Conservation (phyloP, 2,113 vertebrate genomes). For the Lepus europaeus region DNA sequence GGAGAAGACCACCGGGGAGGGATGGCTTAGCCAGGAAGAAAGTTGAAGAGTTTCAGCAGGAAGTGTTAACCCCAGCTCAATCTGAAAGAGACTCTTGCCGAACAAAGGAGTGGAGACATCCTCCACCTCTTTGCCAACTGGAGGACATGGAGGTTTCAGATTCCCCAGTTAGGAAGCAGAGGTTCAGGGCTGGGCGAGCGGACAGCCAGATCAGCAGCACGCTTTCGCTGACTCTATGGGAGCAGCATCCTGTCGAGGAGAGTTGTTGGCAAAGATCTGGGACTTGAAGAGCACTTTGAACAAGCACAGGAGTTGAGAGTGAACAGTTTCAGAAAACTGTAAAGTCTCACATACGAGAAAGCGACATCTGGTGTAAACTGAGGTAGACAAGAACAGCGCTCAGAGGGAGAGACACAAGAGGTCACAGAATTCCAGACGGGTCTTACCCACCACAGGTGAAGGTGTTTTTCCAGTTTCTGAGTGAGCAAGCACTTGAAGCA, state of each 20-base stretch:
- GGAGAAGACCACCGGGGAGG: no score
- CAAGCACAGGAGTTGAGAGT: not conserved
- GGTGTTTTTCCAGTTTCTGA: not conserved
- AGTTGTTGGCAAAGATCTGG: not conserved
- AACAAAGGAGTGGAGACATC: accelerated
- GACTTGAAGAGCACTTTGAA: not conserved
- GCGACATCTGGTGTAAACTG: not conserved
- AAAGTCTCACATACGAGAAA: not conserved
- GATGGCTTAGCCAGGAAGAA: not conserved
- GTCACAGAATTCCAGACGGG: not conserved
- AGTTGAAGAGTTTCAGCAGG: not conserved
- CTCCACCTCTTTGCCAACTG: not conserved
- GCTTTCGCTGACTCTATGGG: accelerated
- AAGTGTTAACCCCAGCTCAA: not conserved
- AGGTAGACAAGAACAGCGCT: not conserved
- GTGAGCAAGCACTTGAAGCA: conserved; percentile 1
- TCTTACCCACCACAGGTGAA: not conserved
- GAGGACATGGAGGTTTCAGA: not conserved
- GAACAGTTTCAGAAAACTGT: conserved; percentile 27
- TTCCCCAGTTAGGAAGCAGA: not conserved
- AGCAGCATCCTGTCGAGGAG: not conserved
- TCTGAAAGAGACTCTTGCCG: not conserved
- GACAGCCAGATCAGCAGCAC: no score
- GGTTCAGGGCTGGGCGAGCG: not conserved
- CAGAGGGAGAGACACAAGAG: not conserved